These are phyloP conservation scores for Aphrophora alni DNA, from an alignment of 2,888 invertebrate species.

Conservation along the genomic window DNA sequence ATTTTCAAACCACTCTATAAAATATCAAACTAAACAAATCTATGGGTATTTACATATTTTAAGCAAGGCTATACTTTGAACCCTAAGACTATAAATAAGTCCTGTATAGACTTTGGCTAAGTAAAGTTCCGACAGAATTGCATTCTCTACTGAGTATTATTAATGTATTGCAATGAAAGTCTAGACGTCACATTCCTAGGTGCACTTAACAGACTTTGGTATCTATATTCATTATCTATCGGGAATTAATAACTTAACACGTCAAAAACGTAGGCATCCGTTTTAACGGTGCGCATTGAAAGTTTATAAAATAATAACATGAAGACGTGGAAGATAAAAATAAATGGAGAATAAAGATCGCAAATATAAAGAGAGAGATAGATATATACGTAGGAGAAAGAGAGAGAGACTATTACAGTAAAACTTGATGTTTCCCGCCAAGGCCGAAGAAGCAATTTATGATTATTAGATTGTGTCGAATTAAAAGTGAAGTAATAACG, in stretches of 20 bases:
- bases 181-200: not conserved
- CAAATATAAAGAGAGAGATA: too few relatives aligned
- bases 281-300: not conserved
- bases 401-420: not conserved
- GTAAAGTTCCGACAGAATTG: too few relatives aligned
- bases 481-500: constrained; percentile 38
- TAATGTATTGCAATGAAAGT: too few relatives aligned
- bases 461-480: constrained; percentile 38
- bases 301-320: not conserved
- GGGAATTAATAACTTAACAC: not conserved
- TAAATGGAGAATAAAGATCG: not conserved
- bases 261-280: not conserved
- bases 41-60: too few relatives aligned
- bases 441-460: constrained; percentile 30
- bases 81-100: too few relatives aligned
- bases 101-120: too few relatives aligned
- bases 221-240: not conserved
- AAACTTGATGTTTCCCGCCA: constrained; percentile 10
- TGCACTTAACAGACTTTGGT: not conserved
- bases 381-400: too few relatives aligned
- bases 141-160: too few relatives aligned
- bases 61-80: too few relatives aligned
- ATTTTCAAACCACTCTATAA: too few relatives aligned
- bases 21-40: too few relatives aligned
- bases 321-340: not conserved